A percentile compares a stretch with the other conserved stretches of the same genome.
Evolutionary conservation across 2,113 vertebrate genomes (phyloP).

Genomic region (Solea solea): DNA sequence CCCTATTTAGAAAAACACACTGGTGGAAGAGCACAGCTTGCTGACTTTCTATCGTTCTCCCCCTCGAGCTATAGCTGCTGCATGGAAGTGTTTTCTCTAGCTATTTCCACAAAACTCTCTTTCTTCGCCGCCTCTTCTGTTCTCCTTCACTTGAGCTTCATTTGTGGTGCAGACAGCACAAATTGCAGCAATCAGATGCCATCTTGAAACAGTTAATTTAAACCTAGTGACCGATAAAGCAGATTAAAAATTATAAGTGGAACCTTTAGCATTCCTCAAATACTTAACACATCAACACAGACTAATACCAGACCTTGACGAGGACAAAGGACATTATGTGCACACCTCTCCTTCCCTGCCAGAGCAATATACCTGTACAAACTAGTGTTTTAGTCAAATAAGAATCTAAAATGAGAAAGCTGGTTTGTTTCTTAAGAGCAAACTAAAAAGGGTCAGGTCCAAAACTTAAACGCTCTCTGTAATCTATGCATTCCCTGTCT

Average conservation of each 20-base stretch:
- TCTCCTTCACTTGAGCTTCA: conserved; percentile 33
- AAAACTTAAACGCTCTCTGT: not conserved
- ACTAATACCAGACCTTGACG: conserved; percentile 48
- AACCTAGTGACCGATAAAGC: conserved; percentile 57
- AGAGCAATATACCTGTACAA: conserved; percentile 1
- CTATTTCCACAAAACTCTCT: conserved; percentile 6
- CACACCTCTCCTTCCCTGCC: not conserved
- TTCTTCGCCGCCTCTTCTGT: not conserved
- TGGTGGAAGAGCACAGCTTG: conserved; percentile 42
- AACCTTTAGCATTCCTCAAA: conserved; percentile 58
- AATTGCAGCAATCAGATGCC: conserved; percentile 70
- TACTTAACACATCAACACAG: conserved; percentile 59
- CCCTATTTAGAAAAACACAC: conserved; percentile 56
- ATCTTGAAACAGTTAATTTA: conserved; percentile 64
- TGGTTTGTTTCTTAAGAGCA: not conserved
- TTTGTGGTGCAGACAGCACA: conserved; percentile 59
- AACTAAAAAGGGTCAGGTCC: not conserved
- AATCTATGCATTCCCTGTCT: too few relatives aligned
- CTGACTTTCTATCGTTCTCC: conserved; percentile 13
- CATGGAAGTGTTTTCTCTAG: conserved; percentile 6
- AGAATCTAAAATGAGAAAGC: not conserved
- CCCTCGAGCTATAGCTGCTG: conserved; percentile 9
- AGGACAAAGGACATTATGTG: conserved; percentile 52
- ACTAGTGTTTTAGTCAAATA: conserved; percentile 3
- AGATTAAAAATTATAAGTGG: conserved; percentile 56